phyloP scores from a whole-genome alignment of 2,888 invertebrate species.

The Cheilosia pagana region DNA sequence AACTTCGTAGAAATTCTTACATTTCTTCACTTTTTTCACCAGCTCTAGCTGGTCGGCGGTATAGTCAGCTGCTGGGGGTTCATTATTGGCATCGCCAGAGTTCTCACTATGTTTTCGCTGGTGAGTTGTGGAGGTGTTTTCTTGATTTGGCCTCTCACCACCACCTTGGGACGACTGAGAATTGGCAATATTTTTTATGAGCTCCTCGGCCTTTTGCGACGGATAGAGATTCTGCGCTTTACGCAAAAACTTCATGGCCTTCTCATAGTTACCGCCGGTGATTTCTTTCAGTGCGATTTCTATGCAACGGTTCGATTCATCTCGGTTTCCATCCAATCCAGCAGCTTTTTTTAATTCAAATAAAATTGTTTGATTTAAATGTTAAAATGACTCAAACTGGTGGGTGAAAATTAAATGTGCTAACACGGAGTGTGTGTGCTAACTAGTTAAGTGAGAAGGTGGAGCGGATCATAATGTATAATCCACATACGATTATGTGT shows the following conservation, averaged over 20 bases:
- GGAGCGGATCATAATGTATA: neutral
- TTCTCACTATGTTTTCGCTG: conserved; percentile 79
- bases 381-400: conserved; percentile 6
- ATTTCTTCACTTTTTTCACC: conserved; percentile 85
- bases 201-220: conserved; percentile 86
- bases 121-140: conserved; percentile 78
- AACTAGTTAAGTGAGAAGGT: conserved; percentile 5
- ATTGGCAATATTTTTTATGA: conserved; percentile 77
- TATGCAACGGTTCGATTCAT: conserved; percentile 88
- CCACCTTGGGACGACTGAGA: conserved; percentile 63
- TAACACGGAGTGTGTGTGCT: neutral
- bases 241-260: conserved; percentile 87
- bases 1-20: conserved; percentile 92
- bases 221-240: conserved; percentile 88
- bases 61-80: conserved; percentile 85
- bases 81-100: conserved; percentile 77
- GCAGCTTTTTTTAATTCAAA: conserved; percentile 63
- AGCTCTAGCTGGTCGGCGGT: conserved; percentile 90
- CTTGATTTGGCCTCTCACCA: conserved; percentile 1
- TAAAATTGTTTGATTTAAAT: conserved; percentile 27
- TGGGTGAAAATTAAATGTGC: neutral
- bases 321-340: conserved; percentile 88
- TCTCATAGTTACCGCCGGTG: conserved; percentile 85
- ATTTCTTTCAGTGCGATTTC: conserved; percentile 86
- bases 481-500: neutral